A percentile compares a stretch with the other conserved stretches of the same genome.
These are phyloP conservation scores for Ctenosaura bakeri DNA, from an alignment of 2,797 vertebrate species.

Conservation along the genomic window DNA sequence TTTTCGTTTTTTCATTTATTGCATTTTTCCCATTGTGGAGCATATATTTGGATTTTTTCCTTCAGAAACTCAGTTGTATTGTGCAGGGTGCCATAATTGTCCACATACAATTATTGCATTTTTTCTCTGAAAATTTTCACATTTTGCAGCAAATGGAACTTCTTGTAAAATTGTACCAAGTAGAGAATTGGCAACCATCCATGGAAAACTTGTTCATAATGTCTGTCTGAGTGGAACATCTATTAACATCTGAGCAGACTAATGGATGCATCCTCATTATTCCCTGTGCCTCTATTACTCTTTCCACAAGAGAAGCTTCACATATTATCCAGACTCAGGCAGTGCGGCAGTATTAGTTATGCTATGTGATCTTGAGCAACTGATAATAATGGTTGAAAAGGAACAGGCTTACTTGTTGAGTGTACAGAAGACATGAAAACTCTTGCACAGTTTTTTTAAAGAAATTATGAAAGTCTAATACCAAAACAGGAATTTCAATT, in stretches of 20 bases:
- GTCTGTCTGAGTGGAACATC: constrained; percentile 23
- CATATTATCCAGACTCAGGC: not conserved
- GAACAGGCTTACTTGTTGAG: not conserved
- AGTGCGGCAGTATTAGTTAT: not conserved
- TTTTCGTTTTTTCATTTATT: not conserved
- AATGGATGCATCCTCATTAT: constrained; percentile 22
- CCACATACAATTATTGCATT: not conserved
- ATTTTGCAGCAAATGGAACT: not conserved
- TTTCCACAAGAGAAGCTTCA: not conserved
- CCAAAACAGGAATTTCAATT: not conserved
- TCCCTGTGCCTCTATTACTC: constrained; percentile 17
- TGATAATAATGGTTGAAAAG: not conserved
- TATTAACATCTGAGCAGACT: constrained; percentile 15
- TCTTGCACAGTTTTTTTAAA: not conserved
- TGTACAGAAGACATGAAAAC: not conserved
- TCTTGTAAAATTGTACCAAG: not conserved
- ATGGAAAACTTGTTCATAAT: constrained; percentile 1
- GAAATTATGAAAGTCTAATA: not conserved
- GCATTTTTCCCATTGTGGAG: not conserved
- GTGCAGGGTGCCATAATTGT: not conserved
- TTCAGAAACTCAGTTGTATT: not conserved
- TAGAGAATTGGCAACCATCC: not conserved
- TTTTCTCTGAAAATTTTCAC: not conserved
- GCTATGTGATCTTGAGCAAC: constrained; percentile 2
- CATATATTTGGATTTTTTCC: not conserved